A percentile compares a stretch with the other conserved stretches of the same genome.
Conservation (phyloP, 2,113 vertebrate genomes). For the Seriola quinqueradiata region DNA sequence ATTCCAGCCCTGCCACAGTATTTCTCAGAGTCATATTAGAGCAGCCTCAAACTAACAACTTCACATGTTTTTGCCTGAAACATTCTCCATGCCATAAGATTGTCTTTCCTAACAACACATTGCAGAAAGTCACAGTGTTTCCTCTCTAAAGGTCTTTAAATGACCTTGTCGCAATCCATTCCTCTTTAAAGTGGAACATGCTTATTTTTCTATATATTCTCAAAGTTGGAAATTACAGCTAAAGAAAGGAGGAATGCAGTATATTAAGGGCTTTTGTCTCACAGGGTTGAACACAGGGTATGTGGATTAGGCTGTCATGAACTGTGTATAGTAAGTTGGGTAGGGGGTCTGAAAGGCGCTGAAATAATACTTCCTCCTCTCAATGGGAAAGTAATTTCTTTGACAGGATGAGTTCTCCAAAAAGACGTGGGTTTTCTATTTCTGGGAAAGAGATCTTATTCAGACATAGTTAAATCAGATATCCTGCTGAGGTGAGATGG, state of each 20-base stretch:
- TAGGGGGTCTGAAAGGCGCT: slow-evolving; percentile 64
- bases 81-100: slow-evolving; percentile 21
- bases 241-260: slow-evolving; percentile 12
- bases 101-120: slow-evolving; percentile 22
- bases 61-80: slow-evolving; percentile 32
- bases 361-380: slow-evolving; percentile 64
- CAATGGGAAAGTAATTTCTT: slow-evolving; percentile 65
- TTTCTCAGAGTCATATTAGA: slow-evolving; percentile 51
- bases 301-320: slow-evolving; percentile 64
- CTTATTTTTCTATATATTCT: slow-evolving; percentile 44
- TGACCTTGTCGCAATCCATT: slow-evolving; percentile 62
- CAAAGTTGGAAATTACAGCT: slow-evolving; percentile 33
- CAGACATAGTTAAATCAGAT: slow-evolving; percentile 64
- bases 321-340: slow-evolving; percentile 44
- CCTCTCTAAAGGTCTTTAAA: slow-evolving; percentile 24
- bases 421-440: slow-evolving; percentile 51
- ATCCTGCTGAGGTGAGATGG: slow-evolving; percentile 63
- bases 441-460: slow-evolving; percentile 61
- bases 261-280: slow-evolving; percentile 55
- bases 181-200: slow-evolving; percentile 34
- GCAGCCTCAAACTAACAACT: slow-evolving; percentile 54
- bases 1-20: slow-evolving; percentile 45
- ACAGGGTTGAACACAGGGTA: slow-evolving; percentile 53
- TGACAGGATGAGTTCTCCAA: slow-evolving; percentile 67
- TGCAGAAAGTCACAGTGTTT: slow-evolving; percentile 14